Conservation (phyloP, 2,888 invertebrate genomes). For the Apomyelois bistriatella region DNA sequence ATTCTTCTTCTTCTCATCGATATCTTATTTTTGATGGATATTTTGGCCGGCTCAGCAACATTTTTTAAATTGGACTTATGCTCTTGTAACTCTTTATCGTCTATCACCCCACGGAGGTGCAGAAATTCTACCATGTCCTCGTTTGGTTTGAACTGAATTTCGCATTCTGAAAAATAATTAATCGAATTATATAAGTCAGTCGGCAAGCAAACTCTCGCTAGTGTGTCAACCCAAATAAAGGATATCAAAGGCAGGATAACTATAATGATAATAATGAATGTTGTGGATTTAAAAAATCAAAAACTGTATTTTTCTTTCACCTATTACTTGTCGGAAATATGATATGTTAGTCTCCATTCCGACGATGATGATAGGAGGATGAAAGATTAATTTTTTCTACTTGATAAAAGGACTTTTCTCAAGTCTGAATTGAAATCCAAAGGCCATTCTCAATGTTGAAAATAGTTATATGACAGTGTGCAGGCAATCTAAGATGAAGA, state of each 20-base stretch:
- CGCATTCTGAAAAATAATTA: constrained; percentile 40
- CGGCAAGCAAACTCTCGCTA: too few relatives aligned
- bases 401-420: too few relatives aligned
- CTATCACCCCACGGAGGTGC: constrained; percentile 39
- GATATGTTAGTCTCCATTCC: too few relatives aligned
- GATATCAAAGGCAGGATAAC: too few relatives aligned
- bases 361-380: too few relatives aligned
- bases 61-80: constrained; percentile 23
- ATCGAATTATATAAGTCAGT: neutral
- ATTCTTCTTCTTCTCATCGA: constrained; percentile 19
- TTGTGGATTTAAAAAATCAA: too few relatives aligned
- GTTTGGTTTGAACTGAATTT: constrained; percentile 42
- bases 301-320: too few relatives aligned
- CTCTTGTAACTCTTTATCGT: constrained; percentile 26
- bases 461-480: neutral
- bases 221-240: too few relatives aligned
- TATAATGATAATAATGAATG: too few relatives aligned
- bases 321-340: too few relatives aligned
- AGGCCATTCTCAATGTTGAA: neutral
- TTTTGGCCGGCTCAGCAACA: constrained; percentile 1
- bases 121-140: constrained; percentile 42
- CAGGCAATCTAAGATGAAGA: constrained; percentile 12
- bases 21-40: neutral
- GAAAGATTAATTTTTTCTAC: too few relatives aligned
- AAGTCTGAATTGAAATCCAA: neutral